These are phyloP conservation scores for Psittacula echo DNA, from an alignment of 2,797 vertebrate genomes.

Conservation along the genomic window DNA sequence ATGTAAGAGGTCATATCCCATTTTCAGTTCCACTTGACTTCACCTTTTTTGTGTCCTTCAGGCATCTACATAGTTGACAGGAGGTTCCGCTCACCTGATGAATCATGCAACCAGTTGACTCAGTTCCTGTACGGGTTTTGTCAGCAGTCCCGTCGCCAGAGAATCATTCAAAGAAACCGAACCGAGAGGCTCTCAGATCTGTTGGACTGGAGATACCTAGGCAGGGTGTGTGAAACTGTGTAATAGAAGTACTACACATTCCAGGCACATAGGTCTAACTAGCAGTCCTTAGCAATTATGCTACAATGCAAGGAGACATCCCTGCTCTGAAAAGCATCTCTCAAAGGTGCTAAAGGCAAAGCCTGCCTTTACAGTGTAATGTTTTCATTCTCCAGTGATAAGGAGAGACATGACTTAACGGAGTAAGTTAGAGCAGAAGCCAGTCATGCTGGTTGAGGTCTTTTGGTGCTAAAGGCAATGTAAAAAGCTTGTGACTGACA, in stretches of 20 bases:
- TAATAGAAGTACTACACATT: neutral
- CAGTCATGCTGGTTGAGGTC: neutral
- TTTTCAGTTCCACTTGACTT: neutral
- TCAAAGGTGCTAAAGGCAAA: neutral
- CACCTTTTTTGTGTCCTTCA: slow-evolving; percentile 43
- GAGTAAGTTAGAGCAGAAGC: neutral
- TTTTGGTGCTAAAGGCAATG: neutral
- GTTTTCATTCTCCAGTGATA: neutral
- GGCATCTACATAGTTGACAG: slow-evolving; percentile 96
- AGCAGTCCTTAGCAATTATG: neutral
- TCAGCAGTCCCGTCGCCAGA: slow-evolving; percentile 93
- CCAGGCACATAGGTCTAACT: neutral
- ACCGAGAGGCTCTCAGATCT: slow-evolving; percentile 94
- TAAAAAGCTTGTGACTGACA: neutral
- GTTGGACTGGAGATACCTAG: slow-evolving; percentile 95
- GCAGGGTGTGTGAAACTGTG: slow-evolving; percentile 80
- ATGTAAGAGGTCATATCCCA: neutral
- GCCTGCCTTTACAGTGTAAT: neutral
- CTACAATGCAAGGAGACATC: neutral
- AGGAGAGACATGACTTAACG: neutral
- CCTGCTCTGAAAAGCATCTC: neutral
- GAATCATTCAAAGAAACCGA: slow-evolving; percentile 94
- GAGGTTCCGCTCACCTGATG: slow-evolving; percentile 90
- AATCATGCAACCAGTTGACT: slow-evolving; percentile 95
- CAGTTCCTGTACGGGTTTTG: slow-evolving; percentile 95